A percentile compares a stretch with the other conserved stretches of the same genome.
Conservation (phyloP, 2,797 vertebrate genomes). For the Molossus molossus region DNA sequence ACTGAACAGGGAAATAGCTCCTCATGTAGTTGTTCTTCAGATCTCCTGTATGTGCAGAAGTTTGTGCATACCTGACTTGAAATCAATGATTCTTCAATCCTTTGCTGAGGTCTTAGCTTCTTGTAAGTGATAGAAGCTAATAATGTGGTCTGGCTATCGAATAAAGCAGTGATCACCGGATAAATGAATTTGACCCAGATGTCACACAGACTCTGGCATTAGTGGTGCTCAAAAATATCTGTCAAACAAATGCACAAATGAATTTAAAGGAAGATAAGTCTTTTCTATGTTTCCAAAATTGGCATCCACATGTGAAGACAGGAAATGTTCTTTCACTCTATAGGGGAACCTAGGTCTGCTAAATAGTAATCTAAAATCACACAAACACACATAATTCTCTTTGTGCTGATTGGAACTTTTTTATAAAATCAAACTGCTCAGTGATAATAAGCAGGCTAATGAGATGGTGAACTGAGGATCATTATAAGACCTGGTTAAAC, state of each 20-base stretch:
- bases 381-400: not conserved
- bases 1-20: not conserved
- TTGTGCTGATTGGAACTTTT: slow-evolving; percentile 13
- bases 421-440: not conserved
- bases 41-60: not conserved
- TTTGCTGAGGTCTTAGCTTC: slow-evolving; percentile 28
- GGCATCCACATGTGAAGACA: not conserved
- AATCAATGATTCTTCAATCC: slow-evolving; percentile 43
- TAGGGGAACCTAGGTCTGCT: not conserved
- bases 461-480: not conserved
- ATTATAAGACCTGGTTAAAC: not conserved
- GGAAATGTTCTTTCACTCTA: not conserved
- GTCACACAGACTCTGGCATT: not conserved
- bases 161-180: not conserved
- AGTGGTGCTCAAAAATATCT: slow-evolving; percentile 5
- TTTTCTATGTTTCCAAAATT: not conserved
- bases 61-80: slow-evolving; percentile 40
- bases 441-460: slow-evolving; percentile 43
- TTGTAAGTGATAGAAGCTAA: slow-evolving; percentile 7
- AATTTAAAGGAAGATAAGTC: slow-evolving; percentile 6
- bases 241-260: not conserved
- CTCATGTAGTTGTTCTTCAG: not conserved
- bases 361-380: not conserved
- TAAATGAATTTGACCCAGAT: slow-evolving; percentile 31
- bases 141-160: slow-evolving; percentile 9